These are phyloP conservation scores for Malurus cyaneus DNA, from an alignment of 2,113 vertebrate genomes.

Conservation along the genomic window DNA sequence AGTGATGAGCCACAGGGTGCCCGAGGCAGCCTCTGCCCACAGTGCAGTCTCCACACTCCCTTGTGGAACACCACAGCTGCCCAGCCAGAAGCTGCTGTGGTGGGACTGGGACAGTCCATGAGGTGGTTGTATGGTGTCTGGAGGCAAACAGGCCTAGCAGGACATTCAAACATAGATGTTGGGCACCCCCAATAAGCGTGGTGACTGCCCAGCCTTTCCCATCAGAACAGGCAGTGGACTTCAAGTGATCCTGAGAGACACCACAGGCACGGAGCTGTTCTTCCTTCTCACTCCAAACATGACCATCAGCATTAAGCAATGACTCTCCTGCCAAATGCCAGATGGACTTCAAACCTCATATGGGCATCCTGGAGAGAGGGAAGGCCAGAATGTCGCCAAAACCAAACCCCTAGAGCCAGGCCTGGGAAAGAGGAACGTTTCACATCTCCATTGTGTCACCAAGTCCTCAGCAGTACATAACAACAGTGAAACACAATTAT, in stretches of 20 bases:
- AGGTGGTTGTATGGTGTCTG: background rate
- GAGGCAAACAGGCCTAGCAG: background rate
- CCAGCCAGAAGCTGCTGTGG: background rate
- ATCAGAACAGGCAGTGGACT: background rate
- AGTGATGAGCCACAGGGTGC: fast-evolving
- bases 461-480: background rate
- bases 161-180: background rate
- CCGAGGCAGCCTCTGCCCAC: background rate
- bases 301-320: background rate
- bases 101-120: background rate
- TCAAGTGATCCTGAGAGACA: background rate
- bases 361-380: background rate
- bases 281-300: background rate
- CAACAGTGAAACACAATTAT: slow-evolving; percentile 43
- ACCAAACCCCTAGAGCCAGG: background rate
- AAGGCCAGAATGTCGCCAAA: background rate
- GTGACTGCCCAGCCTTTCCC: background rate
- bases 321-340: background rate
- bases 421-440: background rate
- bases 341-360: background rate
- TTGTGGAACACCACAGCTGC: fast-evolving
- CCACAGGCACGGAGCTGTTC: background rate
- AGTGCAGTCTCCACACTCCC: fast-evolving
- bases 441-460: slow-evolving; percentile 32
- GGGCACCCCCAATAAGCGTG: background rate